phyloP scores from a whole-genome alignment of 2,797 vertebrate species.

The Sternarchorhynchus goeldii region DNA sequence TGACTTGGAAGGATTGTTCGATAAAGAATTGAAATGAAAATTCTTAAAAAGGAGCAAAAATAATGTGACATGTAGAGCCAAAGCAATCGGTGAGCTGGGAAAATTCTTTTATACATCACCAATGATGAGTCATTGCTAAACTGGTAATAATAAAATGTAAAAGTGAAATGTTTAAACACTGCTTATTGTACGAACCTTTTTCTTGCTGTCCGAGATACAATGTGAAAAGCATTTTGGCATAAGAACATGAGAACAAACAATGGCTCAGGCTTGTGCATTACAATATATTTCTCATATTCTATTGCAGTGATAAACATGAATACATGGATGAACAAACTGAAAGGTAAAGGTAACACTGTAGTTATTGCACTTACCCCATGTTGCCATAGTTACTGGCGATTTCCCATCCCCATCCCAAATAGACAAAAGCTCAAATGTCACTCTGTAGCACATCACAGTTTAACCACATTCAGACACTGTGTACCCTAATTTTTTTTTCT shows the following conservation, averaged over 20 bases:
- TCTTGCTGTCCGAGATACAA: not conserved
- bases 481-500: not conserved
- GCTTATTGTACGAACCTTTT: no score
- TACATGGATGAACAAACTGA: slow-evolving; percentile 75
- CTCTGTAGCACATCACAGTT: slow-evolving; percentile 30
- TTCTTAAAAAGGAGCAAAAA: not conserved
- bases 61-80: not conserved
- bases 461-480: slow-evolving; percentile 25
- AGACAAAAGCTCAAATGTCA: slow-evolving; percentile 33
- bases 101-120: not conserved
- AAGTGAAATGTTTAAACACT: no score
- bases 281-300: slow-evolving; percentile 67
- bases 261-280: slow-evolving; percentile 31
- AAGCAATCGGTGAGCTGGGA: not conserved
- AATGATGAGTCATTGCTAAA: no score
- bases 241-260: slow-evolving; percentile 21
- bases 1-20: not conserved
- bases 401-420: not conserved
- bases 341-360: slow-evolving; percentile 8
- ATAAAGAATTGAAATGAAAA: not conserved
- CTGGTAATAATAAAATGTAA: no score
- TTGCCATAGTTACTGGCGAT: not conserved
- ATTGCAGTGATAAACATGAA: slow-evolving; percentile 66
- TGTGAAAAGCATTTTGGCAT: not conserved
- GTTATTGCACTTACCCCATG: slow-evolving; percentile 45